Conservation (phyloP, 2,888 invertebrate species). For the Neocrepidodera transversa region DNA sequence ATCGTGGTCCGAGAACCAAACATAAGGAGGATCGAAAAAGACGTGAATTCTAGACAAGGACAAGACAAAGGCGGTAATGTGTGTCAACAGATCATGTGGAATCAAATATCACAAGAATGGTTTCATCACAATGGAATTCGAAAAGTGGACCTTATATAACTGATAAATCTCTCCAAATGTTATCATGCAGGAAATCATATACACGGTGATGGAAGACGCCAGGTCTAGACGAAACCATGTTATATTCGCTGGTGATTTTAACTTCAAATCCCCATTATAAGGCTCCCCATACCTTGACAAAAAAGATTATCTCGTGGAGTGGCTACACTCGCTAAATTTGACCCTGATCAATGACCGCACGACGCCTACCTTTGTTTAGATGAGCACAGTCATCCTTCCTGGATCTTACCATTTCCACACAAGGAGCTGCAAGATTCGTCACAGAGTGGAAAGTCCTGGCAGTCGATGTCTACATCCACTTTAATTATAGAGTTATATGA, state of each 20-base stretch:
- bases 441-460: not conserved
- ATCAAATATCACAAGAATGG: not conserved
- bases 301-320: not conserved
- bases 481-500: no score
- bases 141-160: not conserved
- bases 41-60: not conserved
- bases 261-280: slow-evolving; percentile 2
- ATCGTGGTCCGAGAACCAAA: slow-evolving; percentile 3
- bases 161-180: slow-evolving; percentile 1
- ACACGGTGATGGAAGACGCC: not conserved
- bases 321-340: not conserved
- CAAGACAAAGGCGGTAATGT: not conserved
- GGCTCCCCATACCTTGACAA: not conserved
- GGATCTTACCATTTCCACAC: not conserved
- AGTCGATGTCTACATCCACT: not conserved
- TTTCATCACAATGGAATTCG: not conserved
- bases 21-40: not conserved
- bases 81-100: not conserved
- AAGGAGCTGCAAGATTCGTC: not conserved
- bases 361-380: no score
- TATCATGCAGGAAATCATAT: not conserved
- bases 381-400: not conserved
- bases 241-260: not conserved
- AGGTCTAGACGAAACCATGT: not conserved
- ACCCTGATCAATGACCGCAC: not conserved